A percentile compares a stretch with the other conserved stretches of the same genome.
Evolutionary conservation across 2,888 invertebrate genomes (phyloP).

Genomic region (Leucania comma): DNA sequence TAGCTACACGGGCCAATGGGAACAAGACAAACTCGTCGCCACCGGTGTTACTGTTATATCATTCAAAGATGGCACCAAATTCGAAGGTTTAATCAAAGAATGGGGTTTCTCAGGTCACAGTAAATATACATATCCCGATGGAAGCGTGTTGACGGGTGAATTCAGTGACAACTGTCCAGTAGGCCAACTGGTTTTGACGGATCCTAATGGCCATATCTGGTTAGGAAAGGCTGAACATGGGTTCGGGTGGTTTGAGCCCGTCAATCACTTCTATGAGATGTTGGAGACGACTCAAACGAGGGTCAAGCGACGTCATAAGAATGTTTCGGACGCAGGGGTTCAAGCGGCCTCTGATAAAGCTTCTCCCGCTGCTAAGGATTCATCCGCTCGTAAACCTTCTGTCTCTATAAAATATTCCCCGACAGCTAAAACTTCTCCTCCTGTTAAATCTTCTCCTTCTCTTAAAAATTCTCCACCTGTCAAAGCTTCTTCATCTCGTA

Average conservation of each 20-base stretch:
- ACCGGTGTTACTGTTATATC: conserved; percentile 77
- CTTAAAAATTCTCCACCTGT: accelerated
- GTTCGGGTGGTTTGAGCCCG: conserved; percentile 82
- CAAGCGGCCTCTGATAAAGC: accelerated
- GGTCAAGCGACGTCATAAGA: conserved; percentile 56
- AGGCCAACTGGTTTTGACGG: conserved; percentile 82
- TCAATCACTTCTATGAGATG: conserved; percentile 84
- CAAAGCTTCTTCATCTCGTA: accelerated
- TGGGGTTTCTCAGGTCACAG: conserved; percentile 87
- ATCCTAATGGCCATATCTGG: conserved; percentile 90
- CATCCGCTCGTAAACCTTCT: not conserved
- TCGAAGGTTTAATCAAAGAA: conserved; percentile 86
- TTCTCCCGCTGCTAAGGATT: accelerated
- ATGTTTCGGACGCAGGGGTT: not conserved
- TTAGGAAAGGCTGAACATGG: conserved; percentile 83
- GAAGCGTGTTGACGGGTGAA: conserved; percentile 82
- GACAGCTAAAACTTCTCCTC: not conserved
- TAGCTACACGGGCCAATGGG: conserved; percentile 90
- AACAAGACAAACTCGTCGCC: conserved; percentile 86
- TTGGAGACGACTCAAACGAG: conserved; percentile 71
- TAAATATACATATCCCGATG: conserved; percentile 88
- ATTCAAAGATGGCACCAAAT: conserved; percentile 87
- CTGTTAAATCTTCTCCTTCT: not conserved
- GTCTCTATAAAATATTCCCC: not conserved
- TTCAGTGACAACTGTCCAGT: conserved; percentile 89